phyloP scores from a whole-genome alignment of 2,888 invertebrate genomes.

The Eretmocerus hayati region DNA sequence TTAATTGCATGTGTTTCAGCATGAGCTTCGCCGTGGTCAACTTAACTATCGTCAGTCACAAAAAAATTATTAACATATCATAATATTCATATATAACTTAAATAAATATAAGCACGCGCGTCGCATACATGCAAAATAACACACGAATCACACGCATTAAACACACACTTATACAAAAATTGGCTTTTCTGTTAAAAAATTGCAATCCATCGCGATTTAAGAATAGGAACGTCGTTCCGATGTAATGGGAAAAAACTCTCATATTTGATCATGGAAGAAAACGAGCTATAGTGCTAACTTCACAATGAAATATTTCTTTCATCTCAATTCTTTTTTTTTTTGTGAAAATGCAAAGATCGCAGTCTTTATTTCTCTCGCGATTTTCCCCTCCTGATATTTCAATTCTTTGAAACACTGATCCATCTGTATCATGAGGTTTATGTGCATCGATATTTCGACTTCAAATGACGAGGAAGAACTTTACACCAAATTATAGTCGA shows the following conservation, averaged over 20 bases:
- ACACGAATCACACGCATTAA: neutral
- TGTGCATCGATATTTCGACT: conserved; percentile 10
- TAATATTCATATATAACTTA: conserved; percentile 6
- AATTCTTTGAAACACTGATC: neutral
- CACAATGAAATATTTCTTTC: too few species aligned
- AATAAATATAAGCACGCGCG: neutral
- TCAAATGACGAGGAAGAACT: too few species aligned
- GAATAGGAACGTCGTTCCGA: conserved; percentile 22
- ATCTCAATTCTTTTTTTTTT: neutral
- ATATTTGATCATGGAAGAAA: too few species aligned
- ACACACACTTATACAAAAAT: conserved; percentile 5
- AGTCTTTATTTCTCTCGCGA: conserved; percentile 22
- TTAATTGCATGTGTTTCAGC: neutral
- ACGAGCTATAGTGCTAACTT: too few species aligned
- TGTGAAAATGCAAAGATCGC: conserved; percentile 20
- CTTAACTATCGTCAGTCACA: conserved; percentile 12
- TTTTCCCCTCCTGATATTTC: neutral
- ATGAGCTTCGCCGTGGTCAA: neutral
- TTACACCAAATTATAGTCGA: too few species aligned
- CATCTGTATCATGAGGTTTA: neutral
- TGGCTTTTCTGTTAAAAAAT: conserved; percentile 21
- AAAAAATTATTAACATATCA: conserved; percentile 9
- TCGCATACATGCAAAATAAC: too few species aligned
- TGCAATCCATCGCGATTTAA: conserved; percentile 21
- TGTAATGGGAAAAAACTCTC: conserved; percentile 19